Evolutionary conservation across 92 coral and sea anemone species (phyloP).

Genomic region (Heteractis magnifica): DNA sequence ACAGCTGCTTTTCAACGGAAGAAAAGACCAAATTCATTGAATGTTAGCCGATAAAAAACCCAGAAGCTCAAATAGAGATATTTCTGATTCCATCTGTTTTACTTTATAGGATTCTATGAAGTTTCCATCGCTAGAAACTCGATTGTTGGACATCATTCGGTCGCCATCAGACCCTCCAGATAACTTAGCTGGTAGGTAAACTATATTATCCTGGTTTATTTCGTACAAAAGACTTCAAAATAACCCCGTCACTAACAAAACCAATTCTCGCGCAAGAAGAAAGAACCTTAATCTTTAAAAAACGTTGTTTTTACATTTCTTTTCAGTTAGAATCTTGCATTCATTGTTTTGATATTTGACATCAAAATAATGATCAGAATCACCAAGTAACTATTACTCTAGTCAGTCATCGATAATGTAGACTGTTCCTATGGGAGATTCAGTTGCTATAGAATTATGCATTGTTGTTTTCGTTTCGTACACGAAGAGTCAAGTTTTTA

Average conservation of each 20-base stretch:
- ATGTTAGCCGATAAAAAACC: not conserved
- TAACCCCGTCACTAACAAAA: conserved; percentile 11
- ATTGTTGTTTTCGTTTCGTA: conserved; percentile 7
- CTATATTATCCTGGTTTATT: not conserved
- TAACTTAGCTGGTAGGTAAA: conserved; percentile 84
- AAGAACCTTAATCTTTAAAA: not conserved
- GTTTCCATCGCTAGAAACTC: conserved; percentile 92
- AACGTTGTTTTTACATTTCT: conserved; percentile 8
- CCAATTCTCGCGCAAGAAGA: conserved; percentile 11
- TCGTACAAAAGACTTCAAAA: conserved; percentile 16
- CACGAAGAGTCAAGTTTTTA: conserved; percentile 16
- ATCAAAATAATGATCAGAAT: conserved; percentile 15
- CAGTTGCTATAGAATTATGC: conserved; percentile 37
- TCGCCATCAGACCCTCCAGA: conserved; percentile 98
- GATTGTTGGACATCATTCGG: conserved; percentile 90
- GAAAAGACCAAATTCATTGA: conserved; percentile 25
- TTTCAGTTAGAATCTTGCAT: conserved; percentile 12
- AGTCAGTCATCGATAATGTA: conserved; percentile 8
- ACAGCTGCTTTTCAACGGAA: conserved; percentile 81
- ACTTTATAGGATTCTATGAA: conserved; percentile 83
- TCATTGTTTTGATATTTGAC: conserved; percentile 19
- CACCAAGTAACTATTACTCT: conserved; percentile 22
- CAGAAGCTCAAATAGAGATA: conserved; percentile 9
- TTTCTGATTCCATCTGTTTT: conserved; percentile 21
- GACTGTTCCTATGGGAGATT: conserved; percentile 67